Percentiles rank a stretch among this genome's conserved stretches.
Conservation (phyloP, 2,797 vertebrate genomes). For the Argyrosomus regius region DNA sequence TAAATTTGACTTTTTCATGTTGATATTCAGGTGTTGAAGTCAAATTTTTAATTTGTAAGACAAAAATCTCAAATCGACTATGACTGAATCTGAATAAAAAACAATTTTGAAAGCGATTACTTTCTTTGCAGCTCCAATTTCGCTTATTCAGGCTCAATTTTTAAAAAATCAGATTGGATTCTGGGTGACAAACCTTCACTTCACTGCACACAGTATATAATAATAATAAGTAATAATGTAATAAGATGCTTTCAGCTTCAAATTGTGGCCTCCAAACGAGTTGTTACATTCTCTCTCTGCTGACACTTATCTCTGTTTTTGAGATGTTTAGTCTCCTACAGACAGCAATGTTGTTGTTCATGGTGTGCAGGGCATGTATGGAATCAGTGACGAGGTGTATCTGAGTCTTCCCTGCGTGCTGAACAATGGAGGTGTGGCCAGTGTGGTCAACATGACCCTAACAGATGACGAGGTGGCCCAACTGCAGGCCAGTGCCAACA, state of each 20-base stretch:
- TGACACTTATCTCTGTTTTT: neutral
- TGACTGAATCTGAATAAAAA: neutral
- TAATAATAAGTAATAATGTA: neutral
- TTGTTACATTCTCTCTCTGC: neutral
- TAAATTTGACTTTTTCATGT: neutral
- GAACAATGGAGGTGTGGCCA: slow-evolving; percentile 88
- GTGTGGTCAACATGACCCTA: slow-evolving; percentile 95
- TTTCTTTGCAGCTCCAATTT: neutral
- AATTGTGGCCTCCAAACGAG: neutral
- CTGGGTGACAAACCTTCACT: neutral
- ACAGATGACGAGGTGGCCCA: slow-evolving; percentile 91
- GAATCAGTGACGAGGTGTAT: slow-evolving; percentile 93
- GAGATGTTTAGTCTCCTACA: neutral
- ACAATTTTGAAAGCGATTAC: too few relatives aligned
- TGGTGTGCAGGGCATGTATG: slow-evolving; percentile 91
- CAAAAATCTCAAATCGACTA: neutral
- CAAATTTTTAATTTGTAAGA: neutral
- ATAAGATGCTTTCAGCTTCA: neutral
- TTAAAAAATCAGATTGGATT: neutral
- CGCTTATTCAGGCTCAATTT: neutral
- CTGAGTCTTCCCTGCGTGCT: slow-evolving; percentile 94
- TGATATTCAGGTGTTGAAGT: neutral
- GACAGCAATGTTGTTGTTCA: slow-evolving; percentile 2
- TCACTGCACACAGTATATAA: too few relatives aligned
- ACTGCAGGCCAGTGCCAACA: slow-evolving; percentile 91